Evolutionary conservation across 2,888 invertebrate genomes (phyloP), one percentile per base, ranked within the genome.

Genomic region (Cephalotes varians): DNA sequence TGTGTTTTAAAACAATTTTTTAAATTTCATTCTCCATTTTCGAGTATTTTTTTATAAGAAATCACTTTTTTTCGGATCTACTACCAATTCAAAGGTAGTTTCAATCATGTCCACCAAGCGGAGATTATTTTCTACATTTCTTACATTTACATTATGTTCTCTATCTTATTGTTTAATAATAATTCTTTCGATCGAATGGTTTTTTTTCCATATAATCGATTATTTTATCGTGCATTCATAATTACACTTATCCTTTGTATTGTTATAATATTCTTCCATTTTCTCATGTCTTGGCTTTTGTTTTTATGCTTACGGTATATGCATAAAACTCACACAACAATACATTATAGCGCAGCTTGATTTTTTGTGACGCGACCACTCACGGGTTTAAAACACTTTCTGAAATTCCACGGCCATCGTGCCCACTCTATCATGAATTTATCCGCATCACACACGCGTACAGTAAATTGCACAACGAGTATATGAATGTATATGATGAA

Each of bases 341-440:
- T 9, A 54, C 54, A 40, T 76, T 65, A 64, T 25, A 25, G 64
- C 44, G 1, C 12, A 18, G 73, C 67, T 2, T 76, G 69, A 77
- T 77, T 77, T 77, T 77, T 77, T 69, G 54, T 69, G 77, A 80
- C 76, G 54, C 76, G 76, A 65, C 69, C 77, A 69, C 69, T 77
- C 77, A 56, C 69, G 76, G 28, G 76, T 77, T 49, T 81, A 84
- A 88, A 83, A 81, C 83, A 79, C 80, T 86, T 89, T 82, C 83
- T 79, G 84, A 44, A 67, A 81, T 87, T 71, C 67, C 69, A 31
- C 40, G 65, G 12, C 81, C 49, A 86, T 81, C 87, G 80, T 40
- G 86, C 69, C 58, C 88, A 82, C 56, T 64, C 34, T 73, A 56
- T 79, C 67, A 71, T 71, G 64, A 81, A 62, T 71, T 76, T 73